Evolutionary conservation across 2,797 vertebrate species (phyloP).

Genomic region (Hypotaenidia okinawae): DNA sequence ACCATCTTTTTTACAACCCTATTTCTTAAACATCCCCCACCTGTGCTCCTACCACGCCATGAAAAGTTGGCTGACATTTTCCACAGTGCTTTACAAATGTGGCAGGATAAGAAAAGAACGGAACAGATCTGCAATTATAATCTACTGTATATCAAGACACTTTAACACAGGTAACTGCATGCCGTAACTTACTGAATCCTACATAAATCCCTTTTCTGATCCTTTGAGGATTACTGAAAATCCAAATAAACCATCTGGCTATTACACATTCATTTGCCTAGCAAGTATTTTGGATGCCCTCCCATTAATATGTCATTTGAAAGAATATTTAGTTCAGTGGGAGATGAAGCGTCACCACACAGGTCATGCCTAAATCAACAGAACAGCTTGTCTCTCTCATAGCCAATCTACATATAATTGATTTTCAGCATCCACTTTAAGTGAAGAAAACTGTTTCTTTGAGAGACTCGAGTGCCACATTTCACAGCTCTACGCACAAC

Average conservation of each 20-base stretch:
- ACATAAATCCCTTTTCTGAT: conserved; percentile 57
- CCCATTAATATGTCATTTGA: conserved; percentile 68
- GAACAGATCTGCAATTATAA: conserved; percentile 23
- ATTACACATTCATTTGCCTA: conserved; percentile 65
- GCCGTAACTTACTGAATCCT: conserved; percentile 26
- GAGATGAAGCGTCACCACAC: conserved; percentile 65
- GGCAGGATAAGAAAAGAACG: conserved; percentile 36
- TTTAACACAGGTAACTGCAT: conserved; percentile 48
- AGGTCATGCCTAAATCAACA: conserved; percentile 73
- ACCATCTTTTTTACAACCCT: background rate
- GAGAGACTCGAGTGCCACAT: conserved; percentile 1
- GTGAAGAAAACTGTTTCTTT: conserved; percentile 5
- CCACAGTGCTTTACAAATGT: background rate
- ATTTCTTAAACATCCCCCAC: conserved; percentile 21
- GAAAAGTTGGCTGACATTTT: conserved; percentile 49
- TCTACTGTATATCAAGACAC: conserved; percentile 18
- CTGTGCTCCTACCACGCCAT: background rate
- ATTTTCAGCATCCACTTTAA: conserved; percentile 63
- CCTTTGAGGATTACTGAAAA: conserved; percentile 65
- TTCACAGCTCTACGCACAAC: conserved; percentile 29
- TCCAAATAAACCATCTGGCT: conserved; percentile 71
- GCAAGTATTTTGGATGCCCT: conserved; percentile 69
- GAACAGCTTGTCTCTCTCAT: conserved; percentile 71
- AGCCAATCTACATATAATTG: conserved; percentile 72
- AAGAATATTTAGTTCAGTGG: conserved; percentile 70